These are phyloP conservation scores for Caprella mutica DNA, from an alignment of 2,888 invertebrate species.

Conservation along the genomic window DNA sequence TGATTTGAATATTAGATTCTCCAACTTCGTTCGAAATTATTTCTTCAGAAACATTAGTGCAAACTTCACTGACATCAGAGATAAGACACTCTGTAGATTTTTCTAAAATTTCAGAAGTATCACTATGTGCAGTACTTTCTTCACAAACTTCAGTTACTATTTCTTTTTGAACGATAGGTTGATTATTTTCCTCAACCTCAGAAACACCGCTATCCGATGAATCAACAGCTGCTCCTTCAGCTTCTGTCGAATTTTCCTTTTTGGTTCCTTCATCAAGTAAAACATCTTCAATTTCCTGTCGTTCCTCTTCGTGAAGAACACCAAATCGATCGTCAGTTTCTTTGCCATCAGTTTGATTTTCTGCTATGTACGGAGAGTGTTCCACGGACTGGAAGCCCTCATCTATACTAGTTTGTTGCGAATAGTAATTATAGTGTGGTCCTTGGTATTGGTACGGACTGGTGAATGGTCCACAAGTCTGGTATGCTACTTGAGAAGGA, in stretches of 20 bases:
- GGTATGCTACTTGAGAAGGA: slow-evolving; percentile 19
- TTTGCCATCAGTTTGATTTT: slow-evolving; percentile 10
- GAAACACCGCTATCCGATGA: slow-evolving; percentile 26
- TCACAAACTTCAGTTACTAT: not conserved
- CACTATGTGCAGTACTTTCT: slow-evolving; percentile 3
- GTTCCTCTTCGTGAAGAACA: slow-evolving; percentile 19
- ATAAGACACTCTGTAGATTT: not conserved
- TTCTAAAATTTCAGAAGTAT: too few relatives aligned
- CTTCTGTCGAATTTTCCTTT: slow-evolving; percentile 5
- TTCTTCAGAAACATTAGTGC: not conserved
- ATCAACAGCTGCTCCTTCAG: slow-evolving; percentile 11
- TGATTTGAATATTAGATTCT: not conserved
- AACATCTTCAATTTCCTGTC: slow-evolving; percentile 27
- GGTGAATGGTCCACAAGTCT: slow-evolving; percentile 16
- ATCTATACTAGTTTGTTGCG: slow-evolving; percentile 7
- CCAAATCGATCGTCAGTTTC: not conserved
- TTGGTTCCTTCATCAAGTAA: slow-evolving; percentile 11
- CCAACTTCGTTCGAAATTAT: not conserved
- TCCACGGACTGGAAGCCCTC: slow-evolving; percentile 27
- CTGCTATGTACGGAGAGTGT: slow-evolving; percentile 25
- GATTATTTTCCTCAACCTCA: slow-evolving; percentile 20
- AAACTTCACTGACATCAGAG: not conserved
- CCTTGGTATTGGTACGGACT: not conserved
- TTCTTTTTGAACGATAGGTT: slow-evolving; percentile 6
- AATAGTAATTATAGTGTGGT: slow-evolving; percentile 9